Evolutionary conservation across 2,888 invertebrate genomes (phyloP).

Genomic region (Pedicia rivosa): DNA sequence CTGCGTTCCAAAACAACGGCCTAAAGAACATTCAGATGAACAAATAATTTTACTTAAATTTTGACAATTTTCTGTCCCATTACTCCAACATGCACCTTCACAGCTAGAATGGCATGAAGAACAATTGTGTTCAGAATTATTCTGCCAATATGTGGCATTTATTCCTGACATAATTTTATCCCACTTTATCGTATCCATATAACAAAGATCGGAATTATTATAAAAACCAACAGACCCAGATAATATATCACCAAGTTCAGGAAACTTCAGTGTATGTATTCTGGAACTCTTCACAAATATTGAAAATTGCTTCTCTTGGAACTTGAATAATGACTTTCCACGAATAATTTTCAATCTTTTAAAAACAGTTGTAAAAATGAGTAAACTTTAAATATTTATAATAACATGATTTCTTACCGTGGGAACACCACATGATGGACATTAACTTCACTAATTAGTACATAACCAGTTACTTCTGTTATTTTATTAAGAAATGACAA

Average conservation of each 20-base stretch:
- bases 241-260: constrained; percentile 76
- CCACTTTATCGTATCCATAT: constrained; percentile 86
- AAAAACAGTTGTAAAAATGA: not conserved
- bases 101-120: constrained; percentile 64
- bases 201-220: constrained; percentile 89
- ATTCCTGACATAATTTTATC: constrained; percentile 69
- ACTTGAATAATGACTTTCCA: constrained; percentile 77
- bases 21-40: constrained; percentile 85
- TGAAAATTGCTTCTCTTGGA: constrained; percentile 72
- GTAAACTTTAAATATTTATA: constrained; percentile 15
- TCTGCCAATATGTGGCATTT: constrained; percentile 65
- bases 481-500: constrained; percentile 85
- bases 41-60: constrained; percentile 88
- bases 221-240: constrained; percentile 83
- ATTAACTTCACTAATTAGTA: constrained; percentile 85
- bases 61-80: constrained; percentile 83
- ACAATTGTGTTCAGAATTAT: constrained; percentile 65
- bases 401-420: no score
- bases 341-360: constrained; percentile 81
- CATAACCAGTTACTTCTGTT: constrained; percentile 90
- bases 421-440: constrained; percentile 72
- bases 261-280: constrained; percentile 74
- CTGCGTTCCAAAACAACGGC: constrained; percentile 83
- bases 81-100: constrained; percentile 88
- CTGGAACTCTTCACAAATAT: constrained; percentile 75